Evolutionary conservation across 1,140 invertebrate genomes (phyloP).

Genomic region (Gryllus bimaculatus): DNA sequence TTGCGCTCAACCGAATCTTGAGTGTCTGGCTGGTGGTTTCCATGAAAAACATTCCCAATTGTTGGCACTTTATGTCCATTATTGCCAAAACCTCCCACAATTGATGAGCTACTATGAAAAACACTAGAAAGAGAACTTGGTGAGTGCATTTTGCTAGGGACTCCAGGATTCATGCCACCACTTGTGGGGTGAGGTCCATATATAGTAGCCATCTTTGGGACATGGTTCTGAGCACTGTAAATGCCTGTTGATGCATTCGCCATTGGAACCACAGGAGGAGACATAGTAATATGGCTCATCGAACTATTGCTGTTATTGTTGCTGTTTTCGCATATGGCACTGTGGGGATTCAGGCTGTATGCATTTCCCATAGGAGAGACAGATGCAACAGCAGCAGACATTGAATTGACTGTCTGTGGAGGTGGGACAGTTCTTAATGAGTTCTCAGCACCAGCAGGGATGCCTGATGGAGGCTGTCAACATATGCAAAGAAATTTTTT

Average conservation of each 20-base stretch:
- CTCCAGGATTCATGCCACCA: background rate
- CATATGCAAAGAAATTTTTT: too few species aligned
- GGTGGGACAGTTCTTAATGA: too few species aligned
- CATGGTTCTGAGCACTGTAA: background rate
- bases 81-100: background rate
- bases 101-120: background rate
- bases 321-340: conserved; percentile 13
- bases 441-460: too few species aligned
- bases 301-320: conserved; percentile 7
- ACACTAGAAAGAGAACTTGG: background rate
- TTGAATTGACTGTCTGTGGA: too few species aligned
- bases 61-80: conserved; percentile 10
- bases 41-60: conserved; percentile 15
- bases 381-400: background rate
- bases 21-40: conserved; percentile 9
- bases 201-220: background rate
- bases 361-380: background rate
- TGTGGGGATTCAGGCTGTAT: conserved; percentile 12
- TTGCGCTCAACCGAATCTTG: conserved; percentile 1
- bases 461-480: too few species aligned
- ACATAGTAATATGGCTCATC: background rate
- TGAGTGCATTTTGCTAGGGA: background rate
- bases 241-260: background rate
- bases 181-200: background rate
- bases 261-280: background rate